phyloP scores from a whole-genome alignment of 1,140 invertebrate species.

The Neuroterus valhalla region DNA sequence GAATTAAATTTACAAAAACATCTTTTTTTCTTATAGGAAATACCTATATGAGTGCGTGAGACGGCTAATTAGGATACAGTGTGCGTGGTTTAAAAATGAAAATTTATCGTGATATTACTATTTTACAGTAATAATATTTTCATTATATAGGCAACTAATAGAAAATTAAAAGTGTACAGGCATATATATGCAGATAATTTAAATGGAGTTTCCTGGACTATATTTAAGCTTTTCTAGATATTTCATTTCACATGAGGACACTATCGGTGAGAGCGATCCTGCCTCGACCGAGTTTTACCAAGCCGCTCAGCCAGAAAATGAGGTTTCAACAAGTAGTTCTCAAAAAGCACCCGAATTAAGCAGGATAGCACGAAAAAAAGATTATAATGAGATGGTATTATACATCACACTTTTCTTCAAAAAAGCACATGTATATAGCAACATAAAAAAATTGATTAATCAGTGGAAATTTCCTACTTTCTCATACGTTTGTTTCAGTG shows the following conservation, averaged over 20 bases:
- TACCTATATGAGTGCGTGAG: too few relatives aligned
- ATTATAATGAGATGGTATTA: background rate
- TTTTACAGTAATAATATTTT: too few relatives aligned
- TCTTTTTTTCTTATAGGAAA: too few relatives aligned
- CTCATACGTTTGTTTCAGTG: too few relatives aligned
- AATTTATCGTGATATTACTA: too few relatives aligned
- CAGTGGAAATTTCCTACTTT: too few relatives aligned
- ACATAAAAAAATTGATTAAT: too few relatives aligned
- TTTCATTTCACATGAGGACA: constrained; percentile 7
- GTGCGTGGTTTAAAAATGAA: too few relatives aligned
- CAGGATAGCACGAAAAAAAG: background rate
- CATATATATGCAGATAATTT: background rate
- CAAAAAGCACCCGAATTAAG: background rate
- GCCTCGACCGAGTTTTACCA: background rate
- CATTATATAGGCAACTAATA: too few relatives aligned
- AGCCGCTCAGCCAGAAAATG: background rate
- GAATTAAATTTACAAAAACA: too few relatives aligned
- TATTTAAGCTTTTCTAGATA: constrained; percentile 3
- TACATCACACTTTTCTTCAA: background rate
- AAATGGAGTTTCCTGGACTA: background rate
- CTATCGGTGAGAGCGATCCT: background rate
- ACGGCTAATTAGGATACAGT: too few relatives aligned
- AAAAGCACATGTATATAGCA: background rate
- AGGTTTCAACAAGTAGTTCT: background rate
- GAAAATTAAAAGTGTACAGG: too few relatives aligned